phyloP scores from a whole-genome alignment of 2,888 invertebrate species.

The Ophion slaviceki region DNA sequence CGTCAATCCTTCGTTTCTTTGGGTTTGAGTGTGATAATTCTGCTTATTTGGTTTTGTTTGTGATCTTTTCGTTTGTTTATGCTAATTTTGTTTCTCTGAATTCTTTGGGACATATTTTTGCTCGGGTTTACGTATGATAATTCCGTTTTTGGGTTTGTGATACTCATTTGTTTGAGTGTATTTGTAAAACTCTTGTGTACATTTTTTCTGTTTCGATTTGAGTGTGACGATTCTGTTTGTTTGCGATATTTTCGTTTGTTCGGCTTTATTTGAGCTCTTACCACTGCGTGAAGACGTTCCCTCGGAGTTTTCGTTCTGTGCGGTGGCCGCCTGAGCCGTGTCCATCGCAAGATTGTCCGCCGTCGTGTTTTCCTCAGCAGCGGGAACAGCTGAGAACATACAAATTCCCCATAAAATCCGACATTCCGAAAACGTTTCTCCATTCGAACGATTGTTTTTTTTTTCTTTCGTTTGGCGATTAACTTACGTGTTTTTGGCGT shows the following conservation, averaged over 20 bases:
- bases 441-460: not conserved
- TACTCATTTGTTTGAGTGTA: not conserved
- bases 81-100: too few relatives aligned
- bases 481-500: constrained; percentile 58
- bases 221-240: not conserved
- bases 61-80: not conserved
- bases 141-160: not conserved
- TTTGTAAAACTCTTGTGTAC: too few relatives aligned
- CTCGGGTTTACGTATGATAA: not conserved
- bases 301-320: constrained; percentile 68
- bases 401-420: not conserved
- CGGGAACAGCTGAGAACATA: not conserved
- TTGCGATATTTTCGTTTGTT: not conserved
- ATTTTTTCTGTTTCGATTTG: too few relatives aligned
- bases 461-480: not conserved
- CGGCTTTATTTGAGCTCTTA: constrained; percentile 43
- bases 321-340: constrained; percentile 75
- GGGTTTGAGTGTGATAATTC: not conserved
- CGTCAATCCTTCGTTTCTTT: too few relatives aligned
- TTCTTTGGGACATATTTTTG: too few relatives aligned
- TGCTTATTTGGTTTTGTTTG: not conserved
- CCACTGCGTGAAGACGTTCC: constrained; percentile 70
- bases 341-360: constrained; percentile 78
- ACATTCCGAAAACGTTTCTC: not conserved
- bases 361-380: constrained; percentile 70